Evolutionary conservation across 2,888 invertebrate species (phyloP).

Genomic region (Eudemis profundana): DNA sequence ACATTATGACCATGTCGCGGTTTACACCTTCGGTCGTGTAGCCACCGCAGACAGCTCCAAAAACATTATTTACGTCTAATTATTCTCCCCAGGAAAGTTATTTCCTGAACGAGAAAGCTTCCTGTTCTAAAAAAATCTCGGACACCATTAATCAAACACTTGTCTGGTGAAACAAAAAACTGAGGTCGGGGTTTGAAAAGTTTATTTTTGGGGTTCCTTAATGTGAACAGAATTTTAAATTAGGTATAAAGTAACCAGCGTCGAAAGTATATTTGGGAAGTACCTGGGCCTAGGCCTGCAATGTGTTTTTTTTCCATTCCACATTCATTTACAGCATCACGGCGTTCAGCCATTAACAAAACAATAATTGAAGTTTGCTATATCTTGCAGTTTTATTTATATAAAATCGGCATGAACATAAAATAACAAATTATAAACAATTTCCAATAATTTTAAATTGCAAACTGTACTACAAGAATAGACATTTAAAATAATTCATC

Average conservation of each 20-base stretch:
- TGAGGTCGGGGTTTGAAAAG: constrained; percentile 19
- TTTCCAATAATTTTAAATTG: no score
- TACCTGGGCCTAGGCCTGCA: no score
- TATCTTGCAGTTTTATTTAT: no score
- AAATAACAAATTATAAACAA: no score
- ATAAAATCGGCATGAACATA: no score
- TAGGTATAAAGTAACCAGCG: not conserved
- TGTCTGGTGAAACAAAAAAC: constrained; percentile 35
- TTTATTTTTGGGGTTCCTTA: constrained; percentile 8
- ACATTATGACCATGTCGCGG: not conserved
- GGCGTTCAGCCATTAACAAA: no score
- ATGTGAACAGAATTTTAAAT: not conserved
- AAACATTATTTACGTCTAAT: constrained; percentile 16
- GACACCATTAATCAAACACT: constrained; percentile 36
- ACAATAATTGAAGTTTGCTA: no score
- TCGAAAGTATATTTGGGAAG: no score
- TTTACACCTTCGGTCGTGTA: not conserved
- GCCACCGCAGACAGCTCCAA: not conserved
- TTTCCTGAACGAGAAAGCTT: constrained; percentile 32
- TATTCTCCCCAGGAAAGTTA: constrained; percentile 31
- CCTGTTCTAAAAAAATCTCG: constrained; percentile 19
- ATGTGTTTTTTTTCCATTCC: no score
- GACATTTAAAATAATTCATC: no score
- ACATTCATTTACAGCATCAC: no score
- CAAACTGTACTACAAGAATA: no score